phyloP scores from a whole-genome alignment of 2,113 vertebrate genomes.

The Cervus canadensis region DNA sequence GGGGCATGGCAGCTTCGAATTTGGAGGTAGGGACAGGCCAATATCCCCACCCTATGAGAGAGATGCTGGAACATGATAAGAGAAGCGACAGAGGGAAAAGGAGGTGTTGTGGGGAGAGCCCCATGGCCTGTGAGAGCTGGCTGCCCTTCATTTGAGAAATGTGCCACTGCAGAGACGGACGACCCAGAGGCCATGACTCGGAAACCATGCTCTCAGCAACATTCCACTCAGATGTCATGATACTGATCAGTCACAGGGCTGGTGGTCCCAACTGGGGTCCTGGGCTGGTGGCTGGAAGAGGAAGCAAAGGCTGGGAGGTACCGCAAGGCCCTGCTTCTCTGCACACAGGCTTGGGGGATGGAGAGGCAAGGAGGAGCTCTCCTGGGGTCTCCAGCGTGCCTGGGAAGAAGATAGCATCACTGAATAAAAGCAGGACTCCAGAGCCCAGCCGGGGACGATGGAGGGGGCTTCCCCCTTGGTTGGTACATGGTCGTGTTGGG shows the following conservation, averaged over 20 bases:
- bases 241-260: background rate
- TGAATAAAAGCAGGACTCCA: background rate
- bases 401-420: background rate
- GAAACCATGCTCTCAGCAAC: background rate
- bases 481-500: fast-evolving
- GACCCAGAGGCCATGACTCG: background rate
- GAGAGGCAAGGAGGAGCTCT: background rate
- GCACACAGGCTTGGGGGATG: background rate
- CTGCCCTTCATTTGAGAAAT: background rate
- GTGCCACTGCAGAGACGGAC: background rate
- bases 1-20: too few species aligned
- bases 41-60: background rate
- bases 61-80: background rate
- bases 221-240: background rate
- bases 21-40: background rate
- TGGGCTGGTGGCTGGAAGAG: background rate
- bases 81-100: background rate
- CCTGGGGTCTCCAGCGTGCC: background rate
- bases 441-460: background rate
- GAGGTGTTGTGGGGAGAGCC: background rate
- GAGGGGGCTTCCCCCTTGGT: background rate
- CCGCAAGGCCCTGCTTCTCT: background rate
- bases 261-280: background rate
- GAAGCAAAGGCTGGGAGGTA: background rate
- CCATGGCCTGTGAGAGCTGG: fast-evolving